phyloP scores from a whole-genome alignment of 2,797 vertebrate genomes.

The Microctenopoma steveboyesi region DNA sequence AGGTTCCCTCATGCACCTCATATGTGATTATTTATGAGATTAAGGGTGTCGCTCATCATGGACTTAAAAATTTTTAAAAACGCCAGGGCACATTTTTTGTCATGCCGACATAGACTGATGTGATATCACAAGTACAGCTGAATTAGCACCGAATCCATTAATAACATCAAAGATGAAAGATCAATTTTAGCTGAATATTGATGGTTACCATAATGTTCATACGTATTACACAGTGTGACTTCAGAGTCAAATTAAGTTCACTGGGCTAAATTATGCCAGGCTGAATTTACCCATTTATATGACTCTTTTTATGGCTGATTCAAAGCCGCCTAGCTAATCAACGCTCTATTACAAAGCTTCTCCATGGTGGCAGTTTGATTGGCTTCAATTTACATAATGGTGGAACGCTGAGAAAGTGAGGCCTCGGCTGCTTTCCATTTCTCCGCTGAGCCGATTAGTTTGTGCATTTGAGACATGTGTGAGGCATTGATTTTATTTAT shows the following conservation, averaged over 20 bases:
- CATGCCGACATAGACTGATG: slow-evolving; percentile 31
- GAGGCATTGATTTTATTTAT: slow-evolving; percentile 75
- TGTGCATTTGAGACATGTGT: slow-evolving; percentile 78
- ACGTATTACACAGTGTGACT: slow-evolving; percentile 74
- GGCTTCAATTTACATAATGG: slow-evolving; percentile 84
- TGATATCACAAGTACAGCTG: slow-evolving; percentile 29
- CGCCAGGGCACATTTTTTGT: slow-evolving; percentile 31
- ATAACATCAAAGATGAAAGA: slow-evolving; percentile 61
- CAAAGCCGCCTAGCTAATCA: slow-evolving; percentile 81
- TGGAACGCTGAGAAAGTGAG: slow-evolving; percentile 70
- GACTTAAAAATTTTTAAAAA: slow-evolving; percentile 11
- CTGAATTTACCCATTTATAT: slow-evolving; percentile 79
- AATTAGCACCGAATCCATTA: slow-evolving; percentile 59
- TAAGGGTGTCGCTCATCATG: slow-evolving; percentile 6
- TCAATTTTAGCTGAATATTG: slow-evolving; percentile 48
- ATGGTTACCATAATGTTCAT: slow-evolving; percentile 61
- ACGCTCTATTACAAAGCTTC: slow-evolving; percentile 77
- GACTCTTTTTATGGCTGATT: slow-evolving; percentile 81
- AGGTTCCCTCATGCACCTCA: background rate
- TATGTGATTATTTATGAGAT: slow-evolving; percentile 20
- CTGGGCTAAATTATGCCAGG: slow-evolving; percentile 73
- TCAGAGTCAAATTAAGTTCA: slow-evolving; percentile 80
- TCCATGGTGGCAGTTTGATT: slow-evolving; percentile 78
- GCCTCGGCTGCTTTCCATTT: slow-evolving; percentile 73
- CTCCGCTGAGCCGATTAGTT: slow-evolving; percentile 74